Evolutionary conservation across 2,888 invertebrate genomes (phyloP), one percentile per base, ranked within the genome.

Genomic region (Melikaiella ostensackeni): DNA sequence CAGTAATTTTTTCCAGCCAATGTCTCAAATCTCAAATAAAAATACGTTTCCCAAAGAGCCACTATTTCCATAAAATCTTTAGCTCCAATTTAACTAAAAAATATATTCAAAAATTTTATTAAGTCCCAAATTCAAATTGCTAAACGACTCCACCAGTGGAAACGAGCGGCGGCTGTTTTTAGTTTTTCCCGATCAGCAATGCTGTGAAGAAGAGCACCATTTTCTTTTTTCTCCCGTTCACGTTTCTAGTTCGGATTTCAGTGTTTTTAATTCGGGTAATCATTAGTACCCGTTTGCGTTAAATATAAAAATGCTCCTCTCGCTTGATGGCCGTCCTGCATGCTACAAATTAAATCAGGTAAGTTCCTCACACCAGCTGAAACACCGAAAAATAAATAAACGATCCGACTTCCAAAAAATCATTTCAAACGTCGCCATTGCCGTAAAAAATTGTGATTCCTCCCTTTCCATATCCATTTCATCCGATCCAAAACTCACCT

Each of bases 211-310:
- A 24, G 35, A 24, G 21, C 46, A 19, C 66, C 66, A 66, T 66
- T 66, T 66, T 46, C 42, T 42, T 42, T 42, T 66, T 66, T 42
- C 42, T 27, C 42, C 38, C 24, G 66, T 66, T 66, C 38, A 13
- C 24, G 66, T 66, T 66, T 24, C 9, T 24, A 66, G 42, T 66
- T 66, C 24, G 19, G 24, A 66, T 46, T 66, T 66, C 46, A 66
- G 24, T 42, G 66, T 66, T 66, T 24, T 66, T 57, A 57, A 57
- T 66, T 27, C 38, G 21, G 24, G 13, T 46, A 42, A 21, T 42
- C 13, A 2, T 66, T 46, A 35, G 7, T 8, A 46, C 24, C 21
- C 21, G 8, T 46, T 66, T 21, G 6, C 11, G 16, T n/a, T 46
- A 66, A 46, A 9, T 66, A 66, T 38, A 4, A 42, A 21, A 5